Evolutionary conservation across 2,113 vertebrate species (phyloP).

Genomic region (Crypturellus undulatus): DNA sequence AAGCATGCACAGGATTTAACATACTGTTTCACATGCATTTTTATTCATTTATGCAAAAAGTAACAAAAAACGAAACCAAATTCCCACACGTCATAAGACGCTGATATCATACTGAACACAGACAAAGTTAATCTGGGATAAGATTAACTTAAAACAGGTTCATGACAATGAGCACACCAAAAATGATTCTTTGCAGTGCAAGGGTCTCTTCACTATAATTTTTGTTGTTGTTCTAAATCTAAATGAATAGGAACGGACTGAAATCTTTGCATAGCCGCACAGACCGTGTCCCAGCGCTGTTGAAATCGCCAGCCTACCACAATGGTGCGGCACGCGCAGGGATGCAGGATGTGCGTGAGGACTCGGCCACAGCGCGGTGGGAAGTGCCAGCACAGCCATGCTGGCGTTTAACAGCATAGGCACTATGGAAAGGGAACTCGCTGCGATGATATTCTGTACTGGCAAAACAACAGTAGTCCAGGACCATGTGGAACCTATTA

Average conservation of each 20-base stretch:
- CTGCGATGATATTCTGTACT: neutral
- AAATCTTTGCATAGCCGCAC: rapidly evolving
- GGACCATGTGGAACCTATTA: neutral
- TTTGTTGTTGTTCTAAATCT: neutral
- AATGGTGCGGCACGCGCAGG: neutral
- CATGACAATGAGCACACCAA: neutral
- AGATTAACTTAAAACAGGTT: neutral
- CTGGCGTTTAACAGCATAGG: neutral
- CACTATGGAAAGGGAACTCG: neutral
- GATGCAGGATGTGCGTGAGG: neutral
- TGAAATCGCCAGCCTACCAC: neutral
- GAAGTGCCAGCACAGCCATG: neutral
- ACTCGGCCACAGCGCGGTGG: neutral
- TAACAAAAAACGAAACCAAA: neutral
- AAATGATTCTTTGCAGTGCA: neutral
- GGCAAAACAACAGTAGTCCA: neutral
- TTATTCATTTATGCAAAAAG: neutral
- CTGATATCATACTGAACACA: neutral
- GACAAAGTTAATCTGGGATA: neutral
- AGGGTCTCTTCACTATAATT: neutral
- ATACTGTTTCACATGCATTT: neutral
- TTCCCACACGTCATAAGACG: neutral
- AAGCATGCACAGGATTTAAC: neutral
- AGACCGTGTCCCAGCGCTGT: neutral
- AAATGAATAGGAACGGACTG: neutral